Conservation (phyloP, 2,797 vertebrate genomes). For the Molossus molossus region DNA sequence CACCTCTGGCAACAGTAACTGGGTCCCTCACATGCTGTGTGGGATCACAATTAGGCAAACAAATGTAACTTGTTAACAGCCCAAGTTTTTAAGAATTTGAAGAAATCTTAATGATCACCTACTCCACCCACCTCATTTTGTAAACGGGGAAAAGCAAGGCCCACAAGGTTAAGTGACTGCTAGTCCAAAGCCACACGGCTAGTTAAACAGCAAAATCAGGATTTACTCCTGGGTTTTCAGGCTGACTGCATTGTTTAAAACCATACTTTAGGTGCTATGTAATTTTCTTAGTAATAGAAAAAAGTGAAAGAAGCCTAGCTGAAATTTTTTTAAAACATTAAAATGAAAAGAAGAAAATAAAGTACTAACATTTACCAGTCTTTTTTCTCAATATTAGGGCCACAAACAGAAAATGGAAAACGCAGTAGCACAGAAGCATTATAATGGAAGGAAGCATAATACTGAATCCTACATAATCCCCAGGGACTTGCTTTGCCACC, state of each 20-base stretch:
- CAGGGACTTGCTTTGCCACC: neutral
- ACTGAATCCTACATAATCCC: neutral
- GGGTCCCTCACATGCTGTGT: neutral
- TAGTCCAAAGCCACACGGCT: neutral
- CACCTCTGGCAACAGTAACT: neutral
- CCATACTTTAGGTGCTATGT: neutral
- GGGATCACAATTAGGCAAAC: neutral
- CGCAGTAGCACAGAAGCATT: neutral
- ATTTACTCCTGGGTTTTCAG: neutral
- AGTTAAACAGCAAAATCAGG: neutral
- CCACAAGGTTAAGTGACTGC: neutral
- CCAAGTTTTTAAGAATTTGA: neutral
- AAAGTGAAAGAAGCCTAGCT: neutral
- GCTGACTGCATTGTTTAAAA: neutral
- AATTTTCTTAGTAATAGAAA: conserved; percentile 34
- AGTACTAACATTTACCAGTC: neutral
- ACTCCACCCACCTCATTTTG: neutral
- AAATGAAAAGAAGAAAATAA: neutral
- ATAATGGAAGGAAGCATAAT: neutral
- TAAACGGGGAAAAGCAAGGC: neutral
- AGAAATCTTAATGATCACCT: neutral
- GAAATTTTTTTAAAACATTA: neutral
- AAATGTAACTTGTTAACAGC: neutral
- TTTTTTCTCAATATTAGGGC: neutral
- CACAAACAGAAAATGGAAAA: conserved; percentile 1